Evolutionary conservation across 2,888 invertebrate genomes (phyloP).

Genomic region (Drosophila mimetica): DNA sequence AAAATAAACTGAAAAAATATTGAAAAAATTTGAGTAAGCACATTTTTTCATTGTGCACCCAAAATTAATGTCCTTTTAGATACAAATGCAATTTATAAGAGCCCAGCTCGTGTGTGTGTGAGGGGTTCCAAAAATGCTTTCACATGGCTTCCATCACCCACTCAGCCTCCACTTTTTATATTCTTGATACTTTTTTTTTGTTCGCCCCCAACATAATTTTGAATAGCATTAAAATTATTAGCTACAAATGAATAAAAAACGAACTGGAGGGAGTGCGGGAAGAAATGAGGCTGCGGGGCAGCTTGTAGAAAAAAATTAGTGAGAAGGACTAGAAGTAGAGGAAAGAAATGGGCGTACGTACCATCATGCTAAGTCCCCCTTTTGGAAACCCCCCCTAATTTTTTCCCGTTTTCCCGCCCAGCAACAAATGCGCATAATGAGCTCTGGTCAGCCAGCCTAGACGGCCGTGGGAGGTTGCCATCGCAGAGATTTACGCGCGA

Average conservation of each 20-base stretch:
- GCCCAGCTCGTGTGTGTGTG: constrained; percentile 13
- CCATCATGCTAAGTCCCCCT: background rate
- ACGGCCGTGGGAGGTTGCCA: constrained; percentile 15
- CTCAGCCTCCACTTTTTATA: constrained; percentile 1
- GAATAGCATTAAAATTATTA: constrained; percentile 83
- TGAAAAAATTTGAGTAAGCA: constrained; percentile 1
- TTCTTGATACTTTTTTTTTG: constrained; percentile 43
- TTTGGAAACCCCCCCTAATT: background rate
- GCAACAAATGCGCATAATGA: constrained; percentile 83
- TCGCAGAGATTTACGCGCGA: constrained; percentile 72
- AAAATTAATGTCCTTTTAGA: constrained; percentile 78
- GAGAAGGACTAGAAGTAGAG: constrained; percentile 34
- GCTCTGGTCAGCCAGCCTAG: constrained; percentile 68
- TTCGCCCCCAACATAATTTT: constrained; percentile 66
- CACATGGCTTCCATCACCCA: constrained; percentile 50
- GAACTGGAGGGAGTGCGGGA: constrained; percentile 9
- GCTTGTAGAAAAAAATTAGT: constrained; percentile 34
- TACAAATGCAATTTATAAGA: constrained; percentile 81
- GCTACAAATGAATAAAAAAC: constrained; percentile 68
- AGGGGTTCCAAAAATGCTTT: constrained; percentile 55
- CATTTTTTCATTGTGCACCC: constrained; percentile 27
- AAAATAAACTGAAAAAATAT: background rate
- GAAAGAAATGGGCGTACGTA: constrained; percentile 16
- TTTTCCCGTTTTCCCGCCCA: constrained; percentile 34
- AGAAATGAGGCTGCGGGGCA: constrained; percentile 2